A percentile compares a stretch with the other conserved stretches of the same genome.
These are phyloP conservation scores for Chanos chanos DNA, from an alignment of 2,797 vertebrate species.

Conservation along the genomic window DNA sequence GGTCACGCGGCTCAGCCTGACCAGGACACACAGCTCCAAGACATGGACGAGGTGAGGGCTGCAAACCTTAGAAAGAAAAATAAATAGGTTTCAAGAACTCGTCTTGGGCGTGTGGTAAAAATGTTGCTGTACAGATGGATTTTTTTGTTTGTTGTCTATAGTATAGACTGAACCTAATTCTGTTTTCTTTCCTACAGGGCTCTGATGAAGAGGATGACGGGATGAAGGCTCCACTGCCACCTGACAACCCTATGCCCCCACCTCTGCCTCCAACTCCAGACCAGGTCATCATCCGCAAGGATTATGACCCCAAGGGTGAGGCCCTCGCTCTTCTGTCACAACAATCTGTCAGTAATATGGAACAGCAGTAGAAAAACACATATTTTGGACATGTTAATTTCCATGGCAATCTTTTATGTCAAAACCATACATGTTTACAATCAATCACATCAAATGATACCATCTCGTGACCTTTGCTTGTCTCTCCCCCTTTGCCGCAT, in stretches of 20 bases:
- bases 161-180: background rate
- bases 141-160: background rate
- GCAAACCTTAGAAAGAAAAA: background rate
- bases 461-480: background rate
- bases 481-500: background rate
- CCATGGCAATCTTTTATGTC: no score
- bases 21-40: conserved; percentile 97
- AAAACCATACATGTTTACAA: no score
- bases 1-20: conserved; percentile 83
- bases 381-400: no score
- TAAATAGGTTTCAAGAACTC: no score
- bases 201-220: conserved; percentile 96
- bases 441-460: no score
- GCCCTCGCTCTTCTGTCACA: no score
- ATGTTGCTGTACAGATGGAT: background rate
- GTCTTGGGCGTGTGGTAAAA: background rate
- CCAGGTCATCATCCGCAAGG: conserved; percentile 97
- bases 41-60: conserved; percentile 92
- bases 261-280: conserved; percentile 96
- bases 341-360: no score
- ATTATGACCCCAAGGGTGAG: conserved; percentile 97
- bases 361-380: no score
- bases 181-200: conserved; percentile 67
- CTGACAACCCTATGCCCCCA: conserved; percentile 94
- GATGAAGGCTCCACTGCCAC: conserved; percentile 89